Evolutionary conservation across 2,113 vertebrate species (phyloP).

Genomic region (Anseranas semipalmata): DNA sequence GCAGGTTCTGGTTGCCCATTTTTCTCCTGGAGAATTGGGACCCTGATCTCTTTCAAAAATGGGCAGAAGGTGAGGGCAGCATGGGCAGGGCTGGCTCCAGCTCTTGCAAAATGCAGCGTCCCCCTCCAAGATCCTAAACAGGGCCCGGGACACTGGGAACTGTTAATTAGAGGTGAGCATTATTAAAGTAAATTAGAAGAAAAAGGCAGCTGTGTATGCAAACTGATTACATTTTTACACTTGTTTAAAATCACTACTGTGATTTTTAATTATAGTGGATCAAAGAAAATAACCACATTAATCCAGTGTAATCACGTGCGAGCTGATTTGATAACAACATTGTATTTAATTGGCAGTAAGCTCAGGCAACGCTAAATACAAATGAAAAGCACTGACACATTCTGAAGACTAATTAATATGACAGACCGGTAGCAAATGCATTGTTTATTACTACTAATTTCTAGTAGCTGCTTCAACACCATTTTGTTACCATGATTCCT

Average conservation of each 20-base stretch:
- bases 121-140: background rate
- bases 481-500: slow-evolving; percentile 42
- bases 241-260: slow-evolving; percentile 64
- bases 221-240: slow-evolving; percentile 64
- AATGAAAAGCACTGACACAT: slow-evolving; percentile 55
- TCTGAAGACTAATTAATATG: slow-evolving; percentile 59
- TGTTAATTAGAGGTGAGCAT: slow-evolving; percentile 32
- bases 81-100: background rate
- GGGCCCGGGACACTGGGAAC: background rate
- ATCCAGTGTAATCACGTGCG: slow-evolving; percentile 37
- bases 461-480: slow-evolving; percentile 56
- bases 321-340: slow-evolving; percentile 63
- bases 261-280: slow-evolving; percentile 65
- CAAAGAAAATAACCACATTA: slow-evolving; percentile 60
- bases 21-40: background rate
- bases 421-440: slow-evolving; percentile 50
- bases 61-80: fast-evolving
- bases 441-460: slow-evolving; percentile 68
- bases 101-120: background rate
- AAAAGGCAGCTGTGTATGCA: slow-evolving; percentile 40
- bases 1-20: fast-evolving
- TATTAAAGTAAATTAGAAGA: slow-evolving; percentile 52
- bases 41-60: fast-evolving
- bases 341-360: slow-evolving; percentile 55
- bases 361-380: slow-evolving; percentile 51